Evolutionary conservation across 64 coral and sea anemone species (phyloP).

Genomic region (Actinia equina): DNA sequence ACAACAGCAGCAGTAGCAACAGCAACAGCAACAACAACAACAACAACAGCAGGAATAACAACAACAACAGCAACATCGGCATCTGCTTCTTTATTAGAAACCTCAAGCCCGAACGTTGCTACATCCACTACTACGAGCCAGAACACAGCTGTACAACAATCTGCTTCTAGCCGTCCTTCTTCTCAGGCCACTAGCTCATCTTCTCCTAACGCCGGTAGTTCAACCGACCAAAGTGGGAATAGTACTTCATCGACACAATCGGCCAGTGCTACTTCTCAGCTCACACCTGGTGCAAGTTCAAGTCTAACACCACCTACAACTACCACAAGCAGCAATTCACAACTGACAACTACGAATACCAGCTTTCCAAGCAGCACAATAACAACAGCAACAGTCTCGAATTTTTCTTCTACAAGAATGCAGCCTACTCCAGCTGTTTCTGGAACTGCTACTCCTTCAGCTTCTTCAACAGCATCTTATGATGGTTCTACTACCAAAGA

Average conservation of each 20-base stretch:
- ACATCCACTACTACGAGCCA: neutral
- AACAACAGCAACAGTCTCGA: neutral
- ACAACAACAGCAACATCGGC: neutral
- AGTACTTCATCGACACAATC: neutral
- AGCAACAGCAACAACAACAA: no score
- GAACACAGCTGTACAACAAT: neutral
- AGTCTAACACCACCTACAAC: neutral
- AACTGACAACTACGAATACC: neutral
- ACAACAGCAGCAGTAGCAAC: no score
- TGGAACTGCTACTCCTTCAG: neutral
- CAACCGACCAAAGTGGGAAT: neutral
- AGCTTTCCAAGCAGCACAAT: neutral
- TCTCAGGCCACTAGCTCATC: neutral
- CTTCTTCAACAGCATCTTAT: neutral
- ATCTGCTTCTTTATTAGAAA: neutral
- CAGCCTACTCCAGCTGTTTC: neutral
- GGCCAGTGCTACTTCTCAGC: neutral
- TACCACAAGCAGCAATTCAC: no score
- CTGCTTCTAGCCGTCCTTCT: neutral
- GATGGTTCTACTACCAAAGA: neutral
- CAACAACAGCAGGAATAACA: neutral
- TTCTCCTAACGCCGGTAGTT: neutral
- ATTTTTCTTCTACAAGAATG: neutral
- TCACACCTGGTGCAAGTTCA: neutral
- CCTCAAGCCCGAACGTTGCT: neutral